A percentile compares a stretch with the other conserved stretches of the same genome.
phyloP scores from a whole-genome alignment of 2,113 vertebrate genomes.

The Psophia crepitans region DNA sequence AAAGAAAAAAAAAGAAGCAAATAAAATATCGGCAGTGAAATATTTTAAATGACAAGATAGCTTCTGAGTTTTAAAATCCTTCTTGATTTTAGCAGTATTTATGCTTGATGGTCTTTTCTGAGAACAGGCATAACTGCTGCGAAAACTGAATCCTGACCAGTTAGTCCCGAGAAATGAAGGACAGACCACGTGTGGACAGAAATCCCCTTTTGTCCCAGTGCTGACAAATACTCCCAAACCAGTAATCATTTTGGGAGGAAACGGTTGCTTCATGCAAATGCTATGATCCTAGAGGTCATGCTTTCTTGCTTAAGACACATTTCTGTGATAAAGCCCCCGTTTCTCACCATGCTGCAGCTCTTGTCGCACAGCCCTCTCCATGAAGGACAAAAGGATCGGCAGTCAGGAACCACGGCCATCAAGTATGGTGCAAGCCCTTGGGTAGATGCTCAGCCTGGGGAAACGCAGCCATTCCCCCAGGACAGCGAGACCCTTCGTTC shows the following conservation, averaged over 20 bases:
- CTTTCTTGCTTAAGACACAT: background rate
- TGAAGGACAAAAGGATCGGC: background rate
- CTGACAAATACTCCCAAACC: constrained; percentile 10
- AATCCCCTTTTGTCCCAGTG: background rate
- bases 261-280: background rate
- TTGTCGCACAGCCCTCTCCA: background rate
- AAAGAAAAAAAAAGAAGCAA: background rate
- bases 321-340: background rate
- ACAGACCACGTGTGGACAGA: background rate
- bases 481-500: accelerated
- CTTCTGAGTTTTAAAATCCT: background rate
- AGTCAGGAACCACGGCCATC: accelerated
- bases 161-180: background rate
- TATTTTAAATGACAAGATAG: background rate
- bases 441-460: background rate
- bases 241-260: constrained; percentile 17
- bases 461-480: background rate
- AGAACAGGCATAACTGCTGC: background rate
- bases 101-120: background rate
- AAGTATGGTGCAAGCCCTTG: accelerated
- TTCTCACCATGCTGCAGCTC: background rate
- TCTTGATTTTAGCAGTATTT: background rate
- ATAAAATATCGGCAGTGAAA: background rate
- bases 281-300: background rate
- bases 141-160: background rate